Conservation (phyloP, 2,113 vertebrate species). For the Sula dactylatra region DNA sequence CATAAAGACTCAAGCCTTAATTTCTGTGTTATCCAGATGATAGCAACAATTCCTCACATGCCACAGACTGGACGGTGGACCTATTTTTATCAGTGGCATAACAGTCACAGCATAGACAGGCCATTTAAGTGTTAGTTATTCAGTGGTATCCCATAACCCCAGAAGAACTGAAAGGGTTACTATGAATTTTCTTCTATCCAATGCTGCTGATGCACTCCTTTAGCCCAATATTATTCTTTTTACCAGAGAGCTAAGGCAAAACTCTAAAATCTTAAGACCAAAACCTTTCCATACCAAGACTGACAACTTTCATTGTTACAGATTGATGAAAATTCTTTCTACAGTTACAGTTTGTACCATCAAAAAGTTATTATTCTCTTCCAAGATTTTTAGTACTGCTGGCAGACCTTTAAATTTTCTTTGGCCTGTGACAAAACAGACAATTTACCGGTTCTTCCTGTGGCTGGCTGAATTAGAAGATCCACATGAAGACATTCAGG, state of each 20-base stretch:
- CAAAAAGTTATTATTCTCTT: background rate
- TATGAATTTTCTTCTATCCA: background rate
- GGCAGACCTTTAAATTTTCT: background rate
- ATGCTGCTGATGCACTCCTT: background rate
- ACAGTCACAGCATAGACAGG: background rate
- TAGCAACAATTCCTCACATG: background rate
- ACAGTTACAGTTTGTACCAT: background rate
- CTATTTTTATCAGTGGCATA: conserved; percentile 31
- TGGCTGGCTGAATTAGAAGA: background rate
- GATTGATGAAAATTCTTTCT: background rate
- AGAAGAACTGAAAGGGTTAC: background rate
- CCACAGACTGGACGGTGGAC: background rate
- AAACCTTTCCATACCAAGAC: background rate
- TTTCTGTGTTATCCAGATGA: conserved; percentile 22
- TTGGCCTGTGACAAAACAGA: background rate
- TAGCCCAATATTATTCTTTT: background rate
- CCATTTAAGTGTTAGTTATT: background rate
- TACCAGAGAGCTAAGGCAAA: background rate
- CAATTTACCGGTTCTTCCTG: background rate
- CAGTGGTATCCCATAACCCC: background rate
- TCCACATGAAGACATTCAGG: background rate
- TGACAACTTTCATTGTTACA: background rate
- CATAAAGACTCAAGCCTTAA: conserved; percentile 23
- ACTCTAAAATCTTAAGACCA: background rate
- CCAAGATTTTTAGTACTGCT: background rate